Base-by-base conservation (phyloP, 2,888 invertebrate genomes). In the Lasioglossum leucozonium region DNA sequence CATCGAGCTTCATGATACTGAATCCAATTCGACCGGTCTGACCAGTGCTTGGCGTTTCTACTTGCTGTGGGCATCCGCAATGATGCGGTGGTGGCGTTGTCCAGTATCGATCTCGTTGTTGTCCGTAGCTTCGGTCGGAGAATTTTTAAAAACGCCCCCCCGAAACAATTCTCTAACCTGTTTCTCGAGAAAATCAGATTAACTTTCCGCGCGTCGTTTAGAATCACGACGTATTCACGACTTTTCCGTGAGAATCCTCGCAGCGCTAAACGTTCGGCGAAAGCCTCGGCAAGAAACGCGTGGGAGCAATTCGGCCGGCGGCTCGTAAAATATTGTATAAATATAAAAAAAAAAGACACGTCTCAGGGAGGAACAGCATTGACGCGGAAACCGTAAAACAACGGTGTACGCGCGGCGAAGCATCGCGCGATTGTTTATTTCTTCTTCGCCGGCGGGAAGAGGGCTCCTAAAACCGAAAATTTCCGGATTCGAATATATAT, bases 11-110 rank as follows among this genome's bases (percentile, higher is more conserved):
- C 58, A 16, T 58, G 26, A 58, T 58, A 58, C 58, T 16, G 58
- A 58, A 58, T 26, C n/a, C 58, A 58, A 58, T 58, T 58, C 58
- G 26, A 58, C 58, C 13, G 58, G 58, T 58, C 58, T 58, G 58
- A 58, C 58, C 58, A 58, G 26, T 58, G 58, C 58, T 58, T 16
- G 58, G 58, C 26, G 13, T 58, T 58, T 58, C 58, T 58, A 58
- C 58, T 58, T 58, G 58, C 58, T 58, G 58, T 5, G 26, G 58
- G 58, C 26, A 26, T 26, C 13, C 26, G 58, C 58, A 58, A 58
- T 11, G 26, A 58, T 58, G 58, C 26, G 26, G 11, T 26, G 13
- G 58, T 13, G 26, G 11, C 13, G 13, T 30, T 58, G 16, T 26
- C 16, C 26, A 1, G 58, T 26, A 58, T 58, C 58, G 58, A 58